These are phyloP conservation scores for Abramis brama DNA, from an alignment of 2,113 vertebrate genomes.

Conservation along the genomic window DNA sequence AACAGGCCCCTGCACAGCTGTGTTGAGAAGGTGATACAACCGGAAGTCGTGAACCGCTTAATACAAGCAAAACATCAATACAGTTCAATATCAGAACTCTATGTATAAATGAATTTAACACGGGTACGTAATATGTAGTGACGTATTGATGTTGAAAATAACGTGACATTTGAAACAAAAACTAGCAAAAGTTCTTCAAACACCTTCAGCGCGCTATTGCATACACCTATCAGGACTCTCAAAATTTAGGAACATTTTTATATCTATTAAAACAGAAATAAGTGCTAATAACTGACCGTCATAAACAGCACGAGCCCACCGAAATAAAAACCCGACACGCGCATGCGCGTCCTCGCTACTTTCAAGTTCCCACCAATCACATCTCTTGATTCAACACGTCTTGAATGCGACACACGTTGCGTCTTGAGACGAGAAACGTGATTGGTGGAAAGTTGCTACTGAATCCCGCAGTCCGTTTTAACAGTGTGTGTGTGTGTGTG, in stretches of 20 bases:
- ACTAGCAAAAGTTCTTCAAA: not conserved
- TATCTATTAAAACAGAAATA: not conserved
- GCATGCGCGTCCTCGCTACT: not conserved
- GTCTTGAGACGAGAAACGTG: not conserved
- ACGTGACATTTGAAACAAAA: not conserved
- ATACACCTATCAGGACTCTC: not conserved
- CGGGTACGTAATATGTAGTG: not conserved
- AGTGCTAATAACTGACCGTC: not conserved
- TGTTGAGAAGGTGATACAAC: no score
- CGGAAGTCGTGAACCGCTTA: not conserved
- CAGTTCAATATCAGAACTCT: not conserved
- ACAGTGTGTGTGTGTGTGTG: not conserved
- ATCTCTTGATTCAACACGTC: not conserved
- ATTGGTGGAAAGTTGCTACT: slow-evolving; percentile 25
- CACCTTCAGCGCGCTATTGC: not conserved
- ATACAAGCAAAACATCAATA: not conserved
- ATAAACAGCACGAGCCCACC: not conserved
- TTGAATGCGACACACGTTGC: no score
- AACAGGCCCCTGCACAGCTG: no score
- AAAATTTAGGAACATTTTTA: fast-evolving
- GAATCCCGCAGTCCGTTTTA: not conserved
- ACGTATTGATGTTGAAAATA: not conserved
- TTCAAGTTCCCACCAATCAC: slow-evolving; percentile 36
- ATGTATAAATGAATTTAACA: not conserved
- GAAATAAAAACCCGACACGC: not conserved